These are phyloP conservation scores for Sinella curviseta DNA, from an alignment of 1,140 invertebrate genomes.

Conservation along the genomic window DNA sequence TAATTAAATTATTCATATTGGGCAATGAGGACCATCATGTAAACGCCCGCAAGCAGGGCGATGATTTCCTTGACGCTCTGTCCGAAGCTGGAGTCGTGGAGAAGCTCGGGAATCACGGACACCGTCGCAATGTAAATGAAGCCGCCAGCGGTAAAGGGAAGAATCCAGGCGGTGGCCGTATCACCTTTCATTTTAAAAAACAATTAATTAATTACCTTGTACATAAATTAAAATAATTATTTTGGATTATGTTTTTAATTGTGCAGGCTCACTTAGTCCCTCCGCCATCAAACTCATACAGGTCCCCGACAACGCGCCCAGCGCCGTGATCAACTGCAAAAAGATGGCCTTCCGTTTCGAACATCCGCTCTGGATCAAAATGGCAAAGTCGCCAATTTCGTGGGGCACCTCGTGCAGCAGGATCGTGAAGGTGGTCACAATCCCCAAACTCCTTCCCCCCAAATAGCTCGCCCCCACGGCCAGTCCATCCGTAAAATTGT, in stretches of 20 bases:
- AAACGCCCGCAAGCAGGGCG: slow-evolving; percentile 79
- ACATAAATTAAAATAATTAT: slow-evolving; percentile 1
- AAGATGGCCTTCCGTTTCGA: slow-evolving; percentile 86
- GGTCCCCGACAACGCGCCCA: slow-evolving; percentile 91
- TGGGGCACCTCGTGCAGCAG: slow-evolving; percentile 95
- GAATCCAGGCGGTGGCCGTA: slow-evolving; percentile 77
- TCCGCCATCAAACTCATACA: slow-evolving; percentile 78
- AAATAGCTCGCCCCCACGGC: slow-evolving; percentile 96
- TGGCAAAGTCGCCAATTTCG: slow-evolving; percentile 98
- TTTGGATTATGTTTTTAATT: neutral
- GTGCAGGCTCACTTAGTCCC: slow-evolving; percentile 62
- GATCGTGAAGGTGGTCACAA: slow-evolving; percentile 89
- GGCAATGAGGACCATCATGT: slow-evolving; percentile 90
- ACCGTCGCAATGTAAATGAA: slow-evolving; percentile 98
- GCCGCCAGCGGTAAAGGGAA: slow-evolving; percentile 95
- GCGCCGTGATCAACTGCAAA: slow-evolving; percentile 86
- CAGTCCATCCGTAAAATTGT: slow-evolving; percentile 96
- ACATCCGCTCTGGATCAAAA: slow-evolving; percentile 90
- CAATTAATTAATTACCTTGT: neutral
- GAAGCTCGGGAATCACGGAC: slow-evolving; percentile 90
- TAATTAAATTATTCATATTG: slow-evolving; percentile 69
- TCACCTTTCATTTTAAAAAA: slow-evolving; percentile 60
- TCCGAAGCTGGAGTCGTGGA: slow-evolving; percentile 78
- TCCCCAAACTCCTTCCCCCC: slow-evolving; percentile 76
- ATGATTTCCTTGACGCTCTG: slow-evolving; percentile 84